These are phyloP conservation scores for Merluccius polli DNA, from an alignment of 2,797 vertebrate species.

Conservation along the genomic window DNA sequence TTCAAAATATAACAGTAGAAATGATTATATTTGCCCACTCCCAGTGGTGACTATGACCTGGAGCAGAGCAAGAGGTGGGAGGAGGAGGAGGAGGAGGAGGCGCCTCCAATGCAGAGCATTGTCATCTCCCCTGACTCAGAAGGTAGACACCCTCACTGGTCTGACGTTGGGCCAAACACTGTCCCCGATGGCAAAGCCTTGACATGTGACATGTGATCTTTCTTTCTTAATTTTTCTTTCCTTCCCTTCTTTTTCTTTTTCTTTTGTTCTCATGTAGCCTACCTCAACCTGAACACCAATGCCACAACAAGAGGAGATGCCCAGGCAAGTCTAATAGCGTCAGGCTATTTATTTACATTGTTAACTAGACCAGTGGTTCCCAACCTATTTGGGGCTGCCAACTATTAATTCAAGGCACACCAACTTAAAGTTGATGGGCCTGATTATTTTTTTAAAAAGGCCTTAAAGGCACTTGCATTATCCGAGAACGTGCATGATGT, in stretches of 20 bases:
- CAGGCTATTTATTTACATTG: neutral
- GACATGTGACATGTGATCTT: neutral
- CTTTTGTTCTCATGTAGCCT: slow-evolving; percentile 55
- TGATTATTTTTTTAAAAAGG: too few species aligned
- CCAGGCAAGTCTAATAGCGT: slow-evolving; percentile 54
- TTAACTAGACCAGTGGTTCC: neutral
- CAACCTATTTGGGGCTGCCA: neutral
- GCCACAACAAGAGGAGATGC: slow-evolving; percentile 78
- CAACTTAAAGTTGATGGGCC: neutral
- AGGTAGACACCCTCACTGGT: slow-evolving; percentile 45
- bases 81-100: slow-evolving; percentile 50
- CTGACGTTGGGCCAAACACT: neutral
- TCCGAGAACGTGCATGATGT: too few species aligned
- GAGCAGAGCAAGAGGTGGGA: slow-evolving; percentile 53
- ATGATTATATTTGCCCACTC: slow-evolving; percentile 37
- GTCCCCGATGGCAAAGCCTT: neutral
- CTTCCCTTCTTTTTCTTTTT: neutral
- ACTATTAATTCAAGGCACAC: neutral
- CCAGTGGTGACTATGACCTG: slow-evolving; percentile 64
- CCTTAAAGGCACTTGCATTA: too few species aligned
- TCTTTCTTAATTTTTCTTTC: neutral
- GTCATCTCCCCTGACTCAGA: slow-evolving; percentile 53
- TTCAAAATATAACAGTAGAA: neutral
- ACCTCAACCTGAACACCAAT: slow-evolving; percentile 74
- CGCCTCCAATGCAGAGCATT: slow-evolving; percentile 27